Conservation (phyloP, 2,113 vertebrate species). For the Menura novaehollandiae region DNA sequence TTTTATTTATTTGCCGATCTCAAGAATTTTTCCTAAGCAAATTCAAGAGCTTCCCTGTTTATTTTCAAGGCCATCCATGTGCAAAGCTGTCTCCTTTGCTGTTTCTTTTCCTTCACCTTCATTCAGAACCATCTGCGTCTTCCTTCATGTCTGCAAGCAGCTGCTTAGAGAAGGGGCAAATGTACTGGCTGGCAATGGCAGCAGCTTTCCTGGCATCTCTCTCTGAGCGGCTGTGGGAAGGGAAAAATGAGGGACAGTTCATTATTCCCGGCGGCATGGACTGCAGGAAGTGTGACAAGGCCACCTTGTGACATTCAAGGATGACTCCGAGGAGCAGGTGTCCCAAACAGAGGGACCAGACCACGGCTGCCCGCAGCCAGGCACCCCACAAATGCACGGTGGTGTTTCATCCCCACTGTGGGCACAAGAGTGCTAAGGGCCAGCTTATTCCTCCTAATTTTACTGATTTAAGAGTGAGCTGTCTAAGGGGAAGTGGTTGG, state of each 20-base stretch:
- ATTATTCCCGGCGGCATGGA: background rate
- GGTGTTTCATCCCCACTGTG: background rate
- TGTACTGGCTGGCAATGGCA: background rate
- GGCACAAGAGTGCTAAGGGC: background rate
- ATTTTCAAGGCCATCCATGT: background rate
- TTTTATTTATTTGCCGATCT: background rate
- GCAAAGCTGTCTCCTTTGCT: background rate
- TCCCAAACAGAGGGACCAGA: background rate
- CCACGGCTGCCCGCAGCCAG: background rate
- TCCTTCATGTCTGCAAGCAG: background rate
- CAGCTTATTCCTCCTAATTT: background rate
- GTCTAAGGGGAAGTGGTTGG: background rate
- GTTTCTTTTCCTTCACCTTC: background rate
- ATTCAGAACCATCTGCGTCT: background rate
- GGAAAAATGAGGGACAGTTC: background rate
- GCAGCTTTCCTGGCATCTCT: conserved; percentile 45
- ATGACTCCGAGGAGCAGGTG: background rate
- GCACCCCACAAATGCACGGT: background rate
- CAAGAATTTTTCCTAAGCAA: background rate
- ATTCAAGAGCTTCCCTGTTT: background rate
- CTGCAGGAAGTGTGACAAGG: background rate
- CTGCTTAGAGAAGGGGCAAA: conserved; percentile 27
- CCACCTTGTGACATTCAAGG: background rate
- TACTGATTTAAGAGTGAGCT: background rate
- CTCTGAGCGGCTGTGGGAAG: background rate